Evolutionary conservation across 2,113 vertebrate species (phyloP).

Genomic region (Scytalopus superciliaris): DNA sequence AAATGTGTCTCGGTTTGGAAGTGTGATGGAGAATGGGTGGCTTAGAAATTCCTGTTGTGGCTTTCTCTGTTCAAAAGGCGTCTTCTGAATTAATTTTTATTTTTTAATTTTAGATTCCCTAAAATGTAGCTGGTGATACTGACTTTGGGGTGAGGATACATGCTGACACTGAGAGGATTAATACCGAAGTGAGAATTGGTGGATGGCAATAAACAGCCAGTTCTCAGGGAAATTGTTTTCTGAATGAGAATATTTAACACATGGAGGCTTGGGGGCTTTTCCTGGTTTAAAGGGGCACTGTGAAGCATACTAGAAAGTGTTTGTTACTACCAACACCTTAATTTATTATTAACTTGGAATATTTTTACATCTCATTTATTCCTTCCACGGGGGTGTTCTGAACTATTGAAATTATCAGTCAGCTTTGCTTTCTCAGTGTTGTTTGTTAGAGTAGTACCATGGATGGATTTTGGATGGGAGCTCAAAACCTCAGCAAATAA

Average conservation of each 20-base stretch:
- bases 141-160: neutral
- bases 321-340: conserved; percentile 20
- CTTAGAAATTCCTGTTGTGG: neutral
- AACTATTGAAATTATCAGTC: neutral
- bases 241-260: conserved; percentile 12
- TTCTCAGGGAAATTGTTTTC: neutral
- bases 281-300: conserved; percentile 2
- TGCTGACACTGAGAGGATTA: neutral
- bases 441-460: neutral
- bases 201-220: neutral
- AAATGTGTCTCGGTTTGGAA: neutral
- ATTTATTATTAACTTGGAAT: conserved; percentile 48
- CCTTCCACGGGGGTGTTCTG: neutral
- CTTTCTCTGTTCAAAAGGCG: neutral
- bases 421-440: neutral
- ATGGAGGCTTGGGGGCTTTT: conserved; percentile 1
- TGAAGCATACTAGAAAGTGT: neutral
- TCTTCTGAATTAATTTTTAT: neutral
- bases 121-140: neutral
- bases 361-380: conserved; percentile 49
- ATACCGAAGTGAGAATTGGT: neutral
- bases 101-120: neutral
- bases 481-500: neutral
- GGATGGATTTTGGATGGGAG: neutral
- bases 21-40: neutral